A percentile compares a stretch with the other conserved stretches of the same genome.
Evolutionary conservation across 1,140 invertebrate genomes (phyloP).

Genomic region (Calliopsis andreniformis): DNA sequence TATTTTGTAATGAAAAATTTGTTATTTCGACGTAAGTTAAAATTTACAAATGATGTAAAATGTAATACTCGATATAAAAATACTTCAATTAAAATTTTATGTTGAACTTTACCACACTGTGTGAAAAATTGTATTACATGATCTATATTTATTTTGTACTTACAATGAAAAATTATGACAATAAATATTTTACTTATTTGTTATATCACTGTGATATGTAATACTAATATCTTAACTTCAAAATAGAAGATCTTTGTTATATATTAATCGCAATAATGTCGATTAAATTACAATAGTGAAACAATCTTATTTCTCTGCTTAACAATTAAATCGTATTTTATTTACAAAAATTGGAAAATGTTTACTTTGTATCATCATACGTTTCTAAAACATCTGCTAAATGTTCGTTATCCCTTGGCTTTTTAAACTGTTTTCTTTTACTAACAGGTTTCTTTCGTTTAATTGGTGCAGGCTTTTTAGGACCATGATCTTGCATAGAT

Average conservation of each 20-base stretch:
- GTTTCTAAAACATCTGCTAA: constrained; percentile 91
- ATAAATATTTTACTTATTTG: constrained; percentile 65
- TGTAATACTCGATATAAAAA: not conserved
- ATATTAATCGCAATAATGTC: not conserved
- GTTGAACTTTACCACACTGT: not conserved
- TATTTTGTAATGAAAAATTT: constrained; percentile 17
- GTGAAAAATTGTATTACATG: constrained; percentile 38
- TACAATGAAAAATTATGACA: constrained; percentile 61
- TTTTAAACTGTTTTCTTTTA: constrained; percentile 89
- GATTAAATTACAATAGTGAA: constrained; percentile 8
- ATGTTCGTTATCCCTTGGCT: constrained; percentile 93
- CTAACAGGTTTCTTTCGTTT: constrained; percentile 89
- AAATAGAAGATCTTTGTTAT: constrained; percentile 21
- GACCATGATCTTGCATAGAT: constrained; percentile 93
- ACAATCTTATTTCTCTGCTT: not conserved
- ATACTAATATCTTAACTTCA: constrained; percentile 18
- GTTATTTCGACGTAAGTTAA: not conserved
- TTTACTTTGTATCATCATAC: constrained; percentile 87
- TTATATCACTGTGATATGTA: constrained; percentile 44
- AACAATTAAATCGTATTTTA: not conserved
- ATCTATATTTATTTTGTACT: constrained; percentile 75
- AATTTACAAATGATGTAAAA: not conserved
- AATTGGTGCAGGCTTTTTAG: constrained; percentile 86
- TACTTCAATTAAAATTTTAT: constrained; percentile 7
- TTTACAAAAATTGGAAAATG: not conserved